Evolutionary conservation across 2,888 invertebrate genomes (phyloP).

Genomic region (Clunio marinus): DNA sequence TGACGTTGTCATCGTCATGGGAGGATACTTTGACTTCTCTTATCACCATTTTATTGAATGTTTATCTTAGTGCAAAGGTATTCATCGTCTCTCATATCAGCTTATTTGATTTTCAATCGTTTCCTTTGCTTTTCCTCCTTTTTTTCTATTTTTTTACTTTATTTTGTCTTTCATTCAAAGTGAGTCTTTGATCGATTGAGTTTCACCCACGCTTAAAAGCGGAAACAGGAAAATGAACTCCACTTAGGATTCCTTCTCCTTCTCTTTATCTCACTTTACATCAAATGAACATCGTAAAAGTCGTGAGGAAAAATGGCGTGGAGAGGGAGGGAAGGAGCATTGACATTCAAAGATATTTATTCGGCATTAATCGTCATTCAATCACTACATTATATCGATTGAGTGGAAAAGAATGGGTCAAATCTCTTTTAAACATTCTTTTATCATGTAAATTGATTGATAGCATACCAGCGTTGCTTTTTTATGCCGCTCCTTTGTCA

Average conservation of each 20-base stretch:
- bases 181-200: conserved; percentile 10
- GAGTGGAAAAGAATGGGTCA: conserved; percentile 16
- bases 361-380: conserved; percentile 27
- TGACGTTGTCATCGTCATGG: not conserved
- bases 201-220: too few relatives aligned
- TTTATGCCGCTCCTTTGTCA: not conserved
- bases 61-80: not conserved
- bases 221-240: not conserved
- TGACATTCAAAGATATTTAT: conserved; percentile 15
- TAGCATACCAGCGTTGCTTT: conserved; percentile 28
- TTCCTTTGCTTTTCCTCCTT: too few relatives aligned
- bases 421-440: conserved; percentile 23
- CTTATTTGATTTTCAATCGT: too few relatives aligned
- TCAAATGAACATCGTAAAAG: conserved; percentile 6
- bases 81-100: too few relatives aligned
- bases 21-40: not conserved
- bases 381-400: conserved; percentile 24
- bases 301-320: too few relatives aligned
- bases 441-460: conserved; percentile 39
- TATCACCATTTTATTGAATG: conserved; percentile 31
- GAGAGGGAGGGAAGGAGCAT: not conserved
- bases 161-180: not conserved
- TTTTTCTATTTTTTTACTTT: too few relatives aligned
- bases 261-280: not conserved
- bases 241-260: not conserved